Conservation (phyloP, 2,797 vertebrate genomes). For the Spinus olivaceus region DNA sequence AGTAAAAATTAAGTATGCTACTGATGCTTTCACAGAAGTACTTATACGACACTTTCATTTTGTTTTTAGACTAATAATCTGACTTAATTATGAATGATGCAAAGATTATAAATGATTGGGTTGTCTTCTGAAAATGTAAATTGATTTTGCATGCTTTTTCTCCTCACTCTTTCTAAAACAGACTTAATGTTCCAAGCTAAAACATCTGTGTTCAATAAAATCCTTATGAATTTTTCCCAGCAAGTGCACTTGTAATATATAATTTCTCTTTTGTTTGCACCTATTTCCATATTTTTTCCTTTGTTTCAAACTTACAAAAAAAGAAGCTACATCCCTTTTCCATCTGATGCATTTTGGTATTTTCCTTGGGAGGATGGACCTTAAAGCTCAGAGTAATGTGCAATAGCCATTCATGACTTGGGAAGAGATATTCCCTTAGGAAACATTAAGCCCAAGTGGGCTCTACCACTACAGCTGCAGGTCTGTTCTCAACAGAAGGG, state of each 20-base stretch:
- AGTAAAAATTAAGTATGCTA: neutral
- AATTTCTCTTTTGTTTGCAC: neutral
- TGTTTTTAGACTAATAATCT: conserved; percentile 34
- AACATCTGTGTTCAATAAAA: conserved; percentile 13
- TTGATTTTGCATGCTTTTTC: neutral
- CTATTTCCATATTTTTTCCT: neutral
- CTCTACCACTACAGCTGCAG: neutral
- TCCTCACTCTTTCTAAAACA: neutral
- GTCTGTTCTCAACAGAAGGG: neutral
- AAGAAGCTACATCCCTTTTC: neutral
- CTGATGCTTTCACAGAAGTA: neutral
- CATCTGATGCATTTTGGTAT: neutral
- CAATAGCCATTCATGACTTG: neutral
- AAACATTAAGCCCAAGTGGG: neutral
- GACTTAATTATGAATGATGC: conserved; percentile 37
- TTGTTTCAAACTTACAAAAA: neutral
- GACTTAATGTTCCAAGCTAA: neutral
- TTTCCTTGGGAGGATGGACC: neutral
- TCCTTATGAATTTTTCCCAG: neutral
- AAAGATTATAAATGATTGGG: conserved; percentile 27
- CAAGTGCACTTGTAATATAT: neutral
- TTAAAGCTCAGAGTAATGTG: neutral
- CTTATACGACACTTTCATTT: neutral
- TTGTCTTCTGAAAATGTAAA: conserved; percentile 24
- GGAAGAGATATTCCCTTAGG: fast-evolving